phyloP scores from a whole-genome alignment of 2,888 invertebrate species.

The Mythimna impura region DNA sequence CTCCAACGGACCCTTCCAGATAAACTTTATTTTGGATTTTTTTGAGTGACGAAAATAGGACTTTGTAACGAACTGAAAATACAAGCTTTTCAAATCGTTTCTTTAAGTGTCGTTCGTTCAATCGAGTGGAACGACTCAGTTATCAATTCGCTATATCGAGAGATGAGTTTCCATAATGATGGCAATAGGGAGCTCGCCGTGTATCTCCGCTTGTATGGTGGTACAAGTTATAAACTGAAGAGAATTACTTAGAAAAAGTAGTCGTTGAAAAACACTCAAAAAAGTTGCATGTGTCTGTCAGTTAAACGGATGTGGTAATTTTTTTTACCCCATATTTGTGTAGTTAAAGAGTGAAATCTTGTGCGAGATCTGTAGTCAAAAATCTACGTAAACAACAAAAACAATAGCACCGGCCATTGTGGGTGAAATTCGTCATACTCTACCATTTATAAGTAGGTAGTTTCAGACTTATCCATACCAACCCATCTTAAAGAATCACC shows the following conservation, averaged over 20 bases:
- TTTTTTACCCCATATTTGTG: no score
- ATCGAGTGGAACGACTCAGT: conserved; percentile 81
- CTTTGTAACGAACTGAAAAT: conserved; percentile 40
- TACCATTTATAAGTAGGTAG: no score
- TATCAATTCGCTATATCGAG: conserved; percentile 86
- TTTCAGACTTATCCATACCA: no score
- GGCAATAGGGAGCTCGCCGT: conserved; percentile 81
- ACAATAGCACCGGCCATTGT: no score
- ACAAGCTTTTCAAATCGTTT: conserved; percentile 57
- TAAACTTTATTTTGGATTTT: conserved; percentile 17
- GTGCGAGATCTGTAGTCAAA: no score
- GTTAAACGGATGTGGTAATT: no score
- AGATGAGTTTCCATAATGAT: conserved; percentile 88
- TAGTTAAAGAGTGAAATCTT: no score
- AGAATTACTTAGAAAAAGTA: neutral
- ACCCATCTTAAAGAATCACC: no score
- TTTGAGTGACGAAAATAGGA: conserved; percentile 7
- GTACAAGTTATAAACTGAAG: conserved; percentile 60
- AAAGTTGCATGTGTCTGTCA: neutral
- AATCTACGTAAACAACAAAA: no score
- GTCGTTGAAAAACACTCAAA: neutral
- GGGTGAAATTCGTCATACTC: no score
- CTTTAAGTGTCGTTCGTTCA: conserved; percentile 67
- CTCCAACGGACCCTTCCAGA: conserved; percentile 24
- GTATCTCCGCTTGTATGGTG: conserved; percentile 63